Base-by-base conservation (phyloP, 2,888 invertebrate species). In the Pterostichus niger region DNA sequence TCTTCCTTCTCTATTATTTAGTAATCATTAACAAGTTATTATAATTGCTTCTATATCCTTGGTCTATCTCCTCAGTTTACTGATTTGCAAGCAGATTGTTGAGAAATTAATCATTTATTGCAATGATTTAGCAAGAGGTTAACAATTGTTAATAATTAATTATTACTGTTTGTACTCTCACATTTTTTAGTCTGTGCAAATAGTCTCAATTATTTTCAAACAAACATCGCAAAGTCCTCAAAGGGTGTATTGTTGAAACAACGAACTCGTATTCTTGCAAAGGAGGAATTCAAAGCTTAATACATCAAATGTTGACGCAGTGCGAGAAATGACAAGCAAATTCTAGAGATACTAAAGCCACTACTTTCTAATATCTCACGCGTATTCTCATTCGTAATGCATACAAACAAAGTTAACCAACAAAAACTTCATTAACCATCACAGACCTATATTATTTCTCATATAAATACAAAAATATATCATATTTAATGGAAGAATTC, bases 271-370 rank as follows among this genome's bases (percentile, higher is more conserved):
- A 61, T 71, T 71, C 68, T 15, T 44, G 68, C 46, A 71, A 71
- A 40, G 68, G 64, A 35, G 31, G 64, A 64, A 64, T 35, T 33
- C 64, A n/a, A 59, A 59, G 33, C 40, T 64, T 71, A 40, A 71
- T 71, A 44, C 68, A 71, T 71, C 68, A 71, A 71, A 71, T 71
- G 68, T 71, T 71, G 68, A 71, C 68, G 68, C 40, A 44, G 10
- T 6, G 68, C 68, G 44, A 71, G 68, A 71, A 71, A 71, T 71
- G 68, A 71, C 68, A 71, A 71, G 68, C 68, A 71, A 71, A 71
- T 71, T 71, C 44, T 71, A 71, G 10, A 71, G 40, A 64, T 35
- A 64, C 17, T 71, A 71, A 44, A 71, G 44, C 44, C 68, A 46
- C 44, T 44, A 44, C 68, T 71, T 71, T 71, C 68, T 71, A 71